Conservation (phyloP, 2,888 invertebrate species). For the Polydrusus tereticollis region DNA sequence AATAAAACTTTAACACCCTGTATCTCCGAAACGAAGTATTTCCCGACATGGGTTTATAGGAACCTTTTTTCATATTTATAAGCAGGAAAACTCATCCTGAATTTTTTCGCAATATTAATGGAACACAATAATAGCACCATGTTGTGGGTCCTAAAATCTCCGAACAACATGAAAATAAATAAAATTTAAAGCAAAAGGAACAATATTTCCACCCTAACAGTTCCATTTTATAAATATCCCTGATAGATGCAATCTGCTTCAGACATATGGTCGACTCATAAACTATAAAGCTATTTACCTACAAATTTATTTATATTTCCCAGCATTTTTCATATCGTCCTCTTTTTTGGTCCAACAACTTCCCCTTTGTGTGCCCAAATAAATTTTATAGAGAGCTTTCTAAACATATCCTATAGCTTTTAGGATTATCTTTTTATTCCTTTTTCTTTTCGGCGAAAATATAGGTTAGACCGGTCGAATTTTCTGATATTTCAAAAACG, state of each 20-base stretch:
- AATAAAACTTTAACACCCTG: no score
- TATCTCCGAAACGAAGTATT: no score
- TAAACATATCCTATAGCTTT: slow-evolving; percentile 20
- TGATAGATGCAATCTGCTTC: slow-evolving; percentile 22
- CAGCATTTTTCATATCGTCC: slow-evolving; percentile 30
- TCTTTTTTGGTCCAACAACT: slow-evolving; percentile 29
- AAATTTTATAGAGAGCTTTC: slow-evolving; percentile 27
- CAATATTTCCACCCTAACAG: slow-evolving; percentile 12
- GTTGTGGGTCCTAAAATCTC: no score
- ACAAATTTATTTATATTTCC: slow-evolving; percentile 43
- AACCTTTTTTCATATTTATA: no score
- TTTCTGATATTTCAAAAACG: not conserved
- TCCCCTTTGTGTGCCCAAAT: slow-evolving; percentile 29
- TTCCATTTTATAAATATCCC: slow-evolving; percentile 18
- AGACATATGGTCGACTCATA: slow-evolving; percentile 24
- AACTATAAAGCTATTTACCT: slow-evolving; percentile 39
- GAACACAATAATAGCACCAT: no score
- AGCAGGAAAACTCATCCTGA: no score
- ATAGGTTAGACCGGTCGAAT: slow-evolving; percentile 30
- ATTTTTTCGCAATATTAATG: no score
- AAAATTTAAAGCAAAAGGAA: not conserved
- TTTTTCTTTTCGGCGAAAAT: slow-evolving; percentile 17
- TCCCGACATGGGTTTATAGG: no score
- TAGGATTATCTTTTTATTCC: slow-evolving; percentile 20
- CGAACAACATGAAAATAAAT: not conserved